Evolutionary conservation across 2,888 invertebrate genomes (phyloP).

Genomic region (Cenopis cana): DNA sequence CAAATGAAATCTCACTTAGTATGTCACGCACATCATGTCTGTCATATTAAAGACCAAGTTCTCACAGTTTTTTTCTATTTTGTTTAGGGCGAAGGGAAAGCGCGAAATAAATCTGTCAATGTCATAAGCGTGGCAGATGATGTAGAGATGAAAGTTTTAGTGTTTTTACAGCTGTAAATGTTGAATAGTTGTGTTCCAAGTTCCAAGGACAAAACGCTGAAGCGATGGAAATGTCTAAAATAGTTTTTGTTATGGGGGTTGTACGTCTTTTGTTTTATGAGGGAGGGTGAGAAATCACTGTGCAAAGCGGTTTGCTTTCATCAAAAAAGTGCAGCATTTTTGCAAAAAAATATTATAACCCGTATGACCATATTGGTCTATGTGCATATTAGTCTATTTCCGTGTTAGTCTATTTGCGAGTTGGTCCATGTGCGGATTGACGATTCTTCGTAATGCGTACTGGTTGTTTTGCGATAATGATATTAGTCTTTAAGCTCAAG

Average conservation of each 20-base stretch:
- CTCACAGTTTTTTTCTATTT: constrained; percentile 13
- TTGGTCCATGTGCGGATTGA: too few relatives aligned
- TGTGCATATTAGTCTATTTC: too few relatives aligned
- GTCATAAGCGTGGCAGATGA: constrained; percentile 27
- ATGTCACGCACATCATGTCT: constrained; percentile 23
- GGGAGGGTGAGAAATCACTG: too few relatives aligned
- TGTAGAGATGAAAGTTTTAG: neutral
- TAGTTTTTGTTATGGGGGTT: neutral
- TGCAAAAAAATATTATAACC: too few relatives aligned
- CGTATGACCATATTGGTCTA: too few relatives aligned
- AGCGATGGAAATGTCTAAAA: neutral
- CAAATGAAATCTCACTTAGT: constrained; percentile 1
- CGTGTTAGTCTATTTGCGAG: too few relatives aligned
- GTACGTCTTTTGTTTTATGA: too few relatives aligned
- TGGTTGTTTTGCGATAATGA: too few relatives aligned
- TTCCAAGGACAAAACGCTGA: constrained; percentile 1
- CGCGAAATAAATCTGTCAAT: constrained; percentile 30
- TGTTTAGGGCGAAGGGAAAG: constrained; percentile 8
- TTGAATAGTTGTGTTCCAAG: constrained; percentile 22
- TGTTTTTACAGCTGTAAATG: constrained; percentile 11
- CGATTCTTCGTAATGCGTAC: too few relatives aligned
- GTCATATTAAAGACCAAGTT: constrained; percentile 18
- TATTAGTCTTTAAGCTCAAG: too few relatives aligned
- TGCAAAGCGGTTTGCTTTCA: too few relatives aligned
- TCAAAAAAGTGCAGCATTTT: too few relatives aligned